Base-by-base conservation (phyloP, 2,888 invertebrate species). In the Eugnorisma glareosa region DNA sequence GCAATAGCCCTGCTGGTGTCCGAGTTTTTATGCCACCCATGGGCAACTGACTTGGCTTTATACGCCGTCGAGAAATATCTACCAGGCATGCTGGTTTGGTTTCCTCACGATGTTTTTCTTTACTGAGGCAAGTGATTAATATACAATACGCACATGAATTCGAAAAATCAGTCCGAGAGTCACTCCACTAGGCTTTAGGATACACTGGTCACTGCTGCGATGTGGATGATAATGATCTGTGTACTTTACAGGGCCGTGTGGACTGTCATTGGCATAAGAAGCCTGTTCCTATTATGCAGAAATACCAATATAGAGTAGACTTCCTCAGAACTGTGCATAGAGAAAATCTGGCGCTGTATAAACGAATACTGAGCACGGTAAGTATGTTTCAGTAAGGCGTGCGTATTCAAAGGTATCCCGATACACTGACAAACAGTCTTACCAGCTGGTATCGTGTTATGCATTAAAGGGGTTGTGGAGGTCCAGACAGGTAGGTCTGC, bases 171-270 rank as follows among this genome's bases (percentile, higher is more conserved):
- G 31, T 31, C 6, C 18, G 59, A 13, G 18, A 18, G 31, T 31
- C 8, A 15, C 18, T 18, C 1, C 7, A 18, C 8, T 28, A 59
- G 8, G 8, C 28, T 18, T 18, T n/a, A n/a, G n/a, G n/a, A n/a
- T n/a, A n/a, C n/a, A n/a, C n/a, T n/a, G n/a, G n/a, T 18, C 59
- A 18, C 0, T 59, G 57, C 28, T 57, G 57, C 57, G 28, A 57
- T 28, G 57, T 57, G 31, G 7, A 59, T 8, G 18, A 57, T 57
- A 1, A 28, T 13, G 28, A 64, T 5, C 18, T 24, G 35, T 35
- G 15, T n/a, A 15, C 45, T 66, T 40, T 37, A 54, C 88, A 96
- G 96, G 95, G 96, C n/a, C 90, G 87, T 74, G 94, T 96, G 3
- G 95, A 96, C 78, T 81, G 92, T 73, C 91, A 83, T n/a, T 95